Conservation (phyloP, 2,113 vertebrate species). For the Tyto alba region DNA sequence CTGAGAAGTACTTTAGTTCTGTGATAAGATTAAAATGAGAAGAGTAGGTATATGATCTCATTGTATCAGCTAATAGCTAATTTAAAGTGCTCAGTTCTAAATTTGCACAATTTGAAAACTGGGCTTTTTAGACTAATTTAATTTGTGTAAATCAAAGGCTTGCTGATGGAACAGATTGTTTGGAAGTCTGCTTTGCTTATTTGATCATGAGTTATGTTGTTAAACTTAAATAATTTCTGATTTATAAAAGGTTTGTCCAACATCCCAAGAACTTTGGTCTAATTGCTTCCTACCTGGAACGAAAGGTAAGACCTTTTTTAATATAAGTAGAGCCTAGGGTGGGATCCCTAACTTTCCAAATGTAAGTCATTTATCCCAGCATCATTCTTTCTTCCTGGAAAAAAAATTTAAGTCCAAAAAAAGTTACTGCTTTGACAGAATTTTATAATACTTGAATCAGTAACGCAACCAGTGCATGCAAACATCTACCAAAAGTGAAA, state of each 20-base stretch:
- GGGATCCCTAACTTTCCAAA: neutral
- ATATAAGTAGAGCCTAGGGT: neutral
- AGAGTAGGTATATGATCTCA: neutral
- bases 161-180: neutral
- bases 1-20: neutral
- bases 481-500: neutral
- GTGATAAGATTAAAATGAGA: neutral
- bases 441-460: neutral
- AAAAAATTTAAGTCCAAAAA: neutral
- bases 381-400: neutral
- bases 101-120: neutral
- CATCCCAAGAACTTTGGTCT: slow-evolving; percentile 98
- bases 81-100: neutral
- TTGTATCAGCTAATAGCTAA: neutral
- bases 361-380: neutral
- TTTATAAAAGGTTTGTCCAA: slow-evolving; percentile 88
- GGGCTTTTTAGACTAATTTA: neutral
- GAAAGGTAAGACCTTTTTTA: slow-evolving; percentile 83
- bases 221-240: slow-evolving; percentile 35
- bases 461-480: neutral
- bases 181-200: neutral
- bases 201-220: neutral
- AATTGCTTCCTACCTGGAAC: slow-evolving; percentile 95
- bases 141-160: neutral
- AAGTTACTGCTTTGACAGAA: neutral